Percentiles rank a stretch among this genome's conserved stretches.
Evolutionary conservation across 2,888 invertebrate genomes (phyloP).

Genomic region (Acleris cristana): DNA sequence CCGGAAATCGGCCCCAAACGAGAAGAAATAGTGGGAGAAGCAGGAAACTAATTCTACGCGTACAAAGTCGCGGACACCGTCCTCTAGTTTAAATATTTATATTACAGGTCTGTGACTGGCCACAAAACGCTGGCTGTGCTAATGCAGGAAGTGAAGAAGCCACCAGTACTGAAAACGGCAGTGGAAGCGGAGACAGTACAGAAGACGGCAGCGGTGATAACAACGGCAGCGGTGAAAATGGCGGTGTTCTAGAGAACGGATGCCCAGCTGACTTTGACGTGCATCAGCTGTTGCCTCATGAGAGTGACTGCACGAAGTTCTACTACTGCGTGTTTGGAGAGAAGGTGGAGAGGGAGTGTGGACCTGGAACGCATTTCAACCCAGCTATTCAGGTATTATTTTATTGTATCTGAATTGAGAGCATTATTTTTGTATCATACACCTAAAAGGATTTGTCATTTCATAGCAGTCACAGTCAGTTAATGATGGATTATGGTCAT

Average conservation of each 20-base stretch:
- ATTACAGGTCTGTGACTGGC: neutral
- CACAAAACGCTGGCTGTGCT: neutral
- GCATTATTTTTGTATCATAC: too few species aligned
- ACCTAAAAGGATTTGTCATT: too few species aligned
- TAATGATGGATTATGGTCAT: too few species aligned
- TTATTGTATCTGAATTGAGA: too few species aligned
- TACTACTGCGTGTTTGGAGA: slow-evolving; percentile 41
- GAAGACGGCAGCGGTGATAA: neutral
- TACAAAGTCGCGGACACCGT: too few species aligned
- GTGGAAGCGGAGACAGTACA: neutral
- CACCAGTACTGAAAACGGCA: neutral
- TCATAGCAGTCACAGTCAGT: too few species aligned
- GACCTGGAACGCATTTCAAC: slow-evolving; percentile 39
- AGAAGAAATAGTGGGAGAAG: too few species aligned
- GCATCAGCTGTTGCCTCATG: slow-evolving; percentile 39
- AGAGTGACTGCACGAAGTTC: slow-evolving; percentile 40
- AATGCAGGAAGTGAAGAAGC: neutral
- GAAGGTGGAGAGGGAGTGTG: slow-evolving; percentile 31
- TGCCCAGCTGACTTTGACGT: slow-evolving; percentile 40
- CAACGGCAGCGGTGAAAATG: neutral
- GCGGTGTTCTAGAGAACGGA: slow-evolving; percentile 3
- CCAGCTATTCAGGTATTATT: slow-evolving; percentile 1
- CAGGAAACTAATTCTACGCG: too few species aligned
- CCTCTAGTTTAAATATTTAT: too few species aligned
- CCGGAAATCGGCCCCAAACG: too few species aligned